Conservation (phyloP, 2,113 vertebrate species). For the Aphyosemion australe region DNA sequence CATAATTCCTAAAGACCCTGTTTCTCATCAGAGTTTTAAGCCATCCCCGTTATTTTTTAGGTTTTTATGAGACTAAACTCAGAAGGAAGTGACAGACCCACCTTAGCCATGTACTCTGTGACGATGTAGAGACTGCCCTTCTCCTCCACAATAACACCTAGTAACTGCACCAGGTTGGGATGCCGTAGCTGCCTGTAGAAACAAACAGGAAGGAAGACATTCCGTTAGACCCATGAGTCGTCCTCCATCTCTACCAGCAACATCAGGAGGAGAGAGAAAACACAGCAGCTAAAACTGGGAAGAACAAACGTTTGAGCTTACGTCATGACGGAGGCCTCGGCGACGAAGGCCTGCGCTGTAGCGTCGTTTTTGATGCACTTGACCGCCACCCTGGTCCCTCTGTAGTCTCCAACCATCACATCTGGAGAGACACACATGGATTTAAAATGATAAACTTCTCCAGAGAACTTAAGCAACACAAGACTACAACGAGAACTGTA, state of each 20-base stretch:
- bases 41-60: too few species aligned
- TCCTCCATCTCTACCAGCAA: background rate
- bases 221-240: too few species aligned
- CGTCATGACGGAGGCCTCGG: conserved; percentile 98
- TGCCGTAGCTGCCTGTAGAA: conserved; percentile 88
- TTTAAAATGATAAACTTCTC: too few species aligned
- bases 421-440: conserved; percentile 36
- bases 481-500: too few species aligned
- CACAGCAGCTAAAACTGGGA: too few species aligned
- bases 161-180: conserved; percentile 94
- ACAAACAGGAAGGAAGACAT: background rate
- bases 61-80: too few species aligned
- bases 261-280: too few species aligned
- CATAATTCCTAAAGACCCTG: too few species aligned
- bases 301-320: conserved; percentile 66
- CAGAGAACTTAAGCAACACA: too few species aligned
- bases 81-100: conserved; percentile 50
- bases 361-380: conserved; percentile 98
- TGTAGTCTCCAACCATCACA: conserved; percentile 89
- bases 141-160: conserved; percentile 96
- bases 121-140: conserved; percentile 94
- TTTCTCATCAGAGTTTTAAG: too few species aligned
- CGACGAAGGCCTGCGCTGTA: conserved; percentile 95
- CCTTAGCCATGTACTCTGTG: conserved; percentile 99
- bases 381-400: conserved; percentile 94